Conservation (phyloP, 2,888 invertebrate species). For the Sesia apiformis region DNA sequence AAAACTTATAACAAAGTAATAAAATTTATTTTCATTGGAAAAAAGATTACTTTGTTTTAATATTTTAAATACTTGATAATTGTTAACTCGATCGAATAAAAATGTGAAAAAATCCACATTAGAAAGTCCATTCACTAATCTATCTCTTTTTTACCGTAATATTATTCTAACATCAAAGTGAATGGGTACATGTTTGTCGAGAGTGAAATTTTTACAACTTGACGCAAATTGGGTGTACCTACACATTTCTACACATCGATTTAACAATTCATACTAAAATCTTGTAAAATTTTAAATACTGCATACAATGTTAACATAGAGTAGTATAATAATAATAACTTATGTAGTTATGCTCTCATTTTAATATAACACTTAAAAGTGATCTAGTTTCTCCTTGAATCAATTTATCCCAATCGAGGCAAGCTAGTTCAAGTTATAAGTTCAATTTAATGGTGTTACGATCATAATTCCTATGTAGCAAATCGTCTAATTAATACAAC, state of each 20-base stretch:
- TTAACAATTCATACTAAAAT: neutral
- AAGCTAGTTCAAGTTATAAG: constrained; percentile 2
- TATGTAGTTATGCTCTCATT: no score
- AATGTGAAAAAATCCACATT: constrained; percentile 1
- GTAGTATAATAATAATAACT: no score
- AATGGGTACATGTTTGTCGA: constrained; percentile 32
- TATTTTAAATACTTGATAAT: no score
- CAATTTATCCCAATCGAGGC: constrained; percentile 9
- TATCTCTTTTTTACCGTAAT: constrained; percentile 11
- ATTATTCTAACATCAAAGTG: constrained; percentile 12
- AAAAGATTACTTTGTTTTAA: no score
- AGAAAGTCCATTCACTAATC: constrained; percentile 5
- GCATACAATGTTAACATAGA: no score
- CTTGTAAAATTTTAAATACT: no score
- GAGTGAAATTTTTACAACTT: constrained; percentile 44
- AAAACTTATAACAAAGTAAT: no score
- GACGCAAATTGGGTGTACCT: constrained; percentile 30
- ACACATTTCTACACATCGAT: constrained; percentile 10
- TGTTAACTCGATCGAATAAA: neutral
- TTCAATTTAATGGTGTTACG: neutral
- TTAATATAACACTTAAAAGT: neutral
- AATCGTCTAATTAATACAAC: no score
- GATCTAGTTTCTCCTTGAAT: neutral
- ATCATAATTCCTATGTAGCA: no score
- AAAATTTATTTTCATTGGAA: no score